These are phyloP conservation scores for Tetraneura akinire DNA, from an alignment of 1,140 invertebrate genomes.

Conservation along the genomic window DNA sequence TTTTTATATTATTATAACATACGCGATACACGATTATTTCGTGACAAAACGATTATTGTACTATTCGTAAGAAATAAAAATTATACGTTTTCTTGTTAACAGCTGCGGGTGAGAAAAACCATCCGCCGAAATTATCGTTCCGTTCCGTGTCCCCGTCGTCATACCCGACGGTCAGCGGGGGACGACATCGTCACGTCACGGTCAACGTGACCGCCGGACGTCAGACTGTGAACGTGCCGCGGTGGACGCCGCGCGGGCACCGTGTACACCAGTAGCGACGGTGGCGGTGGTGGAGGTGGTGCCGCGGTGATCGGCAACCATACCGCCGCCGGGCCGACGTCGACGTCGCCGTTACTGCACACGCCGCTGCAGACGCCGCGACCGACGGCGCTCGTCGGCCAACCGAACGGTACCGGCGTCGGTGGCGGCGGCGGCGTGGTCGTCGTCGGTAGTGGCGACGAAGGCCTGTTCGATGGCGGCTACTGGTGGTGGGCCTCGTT, in stretches of 20 bases:
- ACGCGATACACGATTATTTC: too few species aligned
- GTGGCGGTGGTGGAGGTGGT: conserved; percentile 14
- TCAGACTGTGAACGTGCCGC: too few species aligned
- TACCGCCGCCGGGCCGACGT: conserved; percentile 7
- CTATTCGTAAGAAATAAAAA: too few species aligned
- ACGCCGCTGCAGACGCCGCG: background rate
- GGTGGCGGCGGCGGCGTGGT: background rate
- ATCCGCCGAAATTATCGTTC: background rate
- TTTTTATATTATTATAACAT: too few species aligned
- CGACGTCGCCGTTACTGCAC: conserved; percentile 19
- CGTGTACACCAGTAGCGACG: conserved; percentile 1
- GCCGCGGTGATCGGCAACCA: conserved; percentile 1
- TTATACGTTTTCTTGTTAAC: too few species aligned
- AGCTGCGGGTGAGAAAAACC: too few species aligned
- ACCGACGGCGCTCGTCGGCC: background rate
- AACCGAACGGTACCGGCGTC: conserved; percentile 9
- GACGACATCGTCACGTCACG: background rate
- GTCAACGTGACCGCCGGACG: background rate
- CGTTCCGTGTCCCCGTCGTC: background rate
- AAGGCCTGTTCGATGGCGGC: background rate
- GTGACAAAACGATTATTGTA: too few species aligned
- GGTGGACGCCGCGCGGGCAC: background rate
- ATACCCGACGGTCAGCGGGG: background rate
- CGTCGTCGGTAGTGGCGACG: background rate
- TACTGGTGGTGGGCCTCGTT: conserved; percentile 68